Evolutionary conservation across 2,797 vertebrate species (phyloP), one percentile per base, ranked within the genome.

Genomic region (Sebastes kiyomatsui): DNA sequence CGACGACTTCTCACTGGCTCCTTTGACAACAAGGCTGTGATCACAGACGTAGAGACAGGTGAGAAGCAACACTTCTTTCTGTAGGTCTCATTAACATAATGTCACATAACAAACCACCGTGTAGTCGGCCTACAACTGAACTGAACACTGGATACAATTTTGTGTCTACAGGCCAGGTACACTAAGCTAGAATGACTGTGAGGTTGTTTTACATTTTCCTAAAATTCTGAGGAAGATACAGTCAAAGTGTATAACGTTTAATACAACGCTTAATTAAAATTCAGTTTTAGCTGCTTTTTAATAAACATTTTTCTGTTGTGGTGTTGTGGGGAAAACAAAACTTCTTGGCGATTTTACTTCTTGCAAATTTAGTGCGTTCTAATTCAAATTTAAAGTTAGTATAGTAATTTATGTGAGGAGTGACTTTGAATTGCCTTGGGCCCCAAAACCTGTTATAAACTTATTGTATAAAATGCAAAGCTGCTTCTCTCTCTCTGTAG

Each of bases 41-140:
- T 99, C 79, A 98, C 97, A 14, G 97, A 99, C 65, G 92, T 97
- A 2, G 97, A 99, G 94, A 99, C 98, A 79, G 97, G 98, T 99
- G 87, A 90, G 88, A 61, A 27, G 67, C 80, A 54, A 56, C 68
- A 23, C 38, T 71, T 79, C 23, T 64, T 23, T 58, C 46, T 72
- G 16, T 55, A 12, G 68, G 46, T 30, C 60, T 46, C 59, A 72
- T 55, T 32, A 85, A 75, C 65, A 59, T 42, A 14, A 4, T 56
- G 70, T 66, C 56, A 13, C 16, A 9, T n/a, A 69, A 61, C 28
- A 52, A 75, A 60, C 12, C 7, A 11, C 42, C 2, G 7, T 54
- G 35, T 59, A 67, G 69, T 56, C 61, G 18, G 2, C 38, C 4
- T 58, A n/a, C 18, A 75, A 2, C 42, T 13, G 42, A 52, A 67